Evolutionary conservation across 2,113 vertebrate genomes (phyloP).

Genomic region (Heliornis fulica): DNA sequence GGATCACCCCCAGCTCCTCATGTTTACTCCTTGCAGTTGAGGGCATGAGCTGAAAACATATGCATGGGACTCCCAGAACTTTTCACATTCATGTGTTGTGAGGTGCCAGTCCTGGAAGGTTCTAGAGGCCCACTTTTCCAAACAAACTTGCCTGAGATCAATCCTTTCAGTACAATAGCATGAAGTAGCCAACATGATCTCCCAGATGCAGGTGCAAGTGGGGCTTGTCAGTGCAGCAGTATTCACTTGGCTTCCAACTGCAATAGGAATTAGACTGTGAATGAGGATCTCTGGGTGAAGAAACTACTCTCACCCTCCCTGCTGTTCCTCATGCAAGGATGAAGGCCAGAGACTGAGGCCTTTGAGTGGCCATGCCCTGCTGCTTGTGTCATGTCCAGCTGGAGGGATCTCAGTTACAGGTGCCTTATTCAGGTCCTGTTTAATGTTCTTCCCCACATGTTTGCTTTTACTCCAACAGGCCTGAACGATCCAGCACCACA

Average conservation of each 20-base stretch:
- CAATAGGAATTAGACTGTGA: not conserved
- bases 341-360: not conserved
- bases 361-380: not conserved
- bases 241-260: not conserved
- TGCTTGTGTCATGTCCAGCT: not conserved
- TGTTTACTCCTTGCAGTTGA: not conserved
- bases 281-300: not conserved
- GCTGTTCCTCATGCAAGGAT: not conserved
- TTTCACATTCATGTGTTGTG: not conserved
- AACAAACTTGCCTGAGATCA: not conserved
- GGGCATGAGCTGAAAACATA: not conserved
- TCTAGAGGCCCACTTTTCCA: not conserved
- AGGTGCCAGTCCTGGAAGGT: not conserved
- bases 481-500: constrained; percentile 82
- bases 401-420: no score
- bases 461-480: constrained; percentile 68
- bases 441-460: not conserved
- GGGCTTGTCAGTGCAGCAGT: not conserved
- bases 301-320: not conserved
- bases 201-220: no score
- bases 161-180: not conserved
- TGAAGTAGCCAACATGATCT: not conserved
- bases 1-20: not conserved
- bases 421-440: not conserved
- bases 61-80: not conserved